Evolutionary conservation across 2,888 invertebrate species (phyloP), one percentile per base, ranked within the genome.

Genomic region (Marasmarcha lunaedactyla): DNA sequence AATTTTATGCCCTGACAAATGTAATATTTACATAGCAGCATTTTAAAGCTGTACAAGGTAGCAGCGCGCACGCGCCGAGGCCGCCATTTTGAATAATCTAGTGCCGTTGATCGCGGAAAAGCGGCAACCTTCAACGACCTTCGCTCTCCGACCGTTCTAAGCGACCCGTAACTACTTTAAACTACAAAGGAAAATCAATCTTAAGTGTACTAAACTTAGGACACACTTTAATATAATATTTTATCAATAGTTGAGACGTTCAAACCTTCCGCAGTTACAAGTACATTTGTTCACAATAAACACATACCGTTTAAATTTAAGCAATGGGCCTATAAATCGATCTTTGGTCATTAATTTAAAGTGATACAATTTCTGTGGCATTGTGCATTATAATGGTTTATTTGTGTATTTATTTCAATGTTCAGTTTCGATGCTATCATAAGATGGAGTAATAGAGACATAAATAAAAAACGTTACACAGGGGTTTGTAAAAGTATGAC

Each of bases 111-210:
- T 78, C 79, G 79, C 79, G 81, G 79, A 81, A 81, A 79, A 79
- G 78, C 81, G 74, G 74, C 81, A 79, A 78, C 79, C 81, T 81
- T 83, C 79, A 81, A 79, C 81, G 81, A 83, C 81, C 81, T 83
- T 83, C 81, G 79, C 78, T 81, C 79, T 71, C 70, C 77, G 70
- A 73, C 76, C 76, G 71, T 59, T 55, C 61, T 55, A 55, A 57
- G 59, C 57, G 58, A 52, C 54, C 52, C 52, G 48, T 48, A 68
- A 65, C 20, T 5, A 20, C 20, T 20, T 20, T 20, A 20, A 5
- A 20, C 4, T 20, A 20, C 20, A 20, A 3, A 20, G 4, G 7
- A 20, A 5, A 5, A 20, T 20, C 20, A 20, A 3, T 7, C 20
- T 20, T 20, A 20, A 20, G 4, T 7, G 20, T 7, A 5, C 7